These are phyloP conservation scores for Symphodus melops DNA, from an alignment of 2,113 vertebrate genomes.

Conservation along the genomic window DNA sequence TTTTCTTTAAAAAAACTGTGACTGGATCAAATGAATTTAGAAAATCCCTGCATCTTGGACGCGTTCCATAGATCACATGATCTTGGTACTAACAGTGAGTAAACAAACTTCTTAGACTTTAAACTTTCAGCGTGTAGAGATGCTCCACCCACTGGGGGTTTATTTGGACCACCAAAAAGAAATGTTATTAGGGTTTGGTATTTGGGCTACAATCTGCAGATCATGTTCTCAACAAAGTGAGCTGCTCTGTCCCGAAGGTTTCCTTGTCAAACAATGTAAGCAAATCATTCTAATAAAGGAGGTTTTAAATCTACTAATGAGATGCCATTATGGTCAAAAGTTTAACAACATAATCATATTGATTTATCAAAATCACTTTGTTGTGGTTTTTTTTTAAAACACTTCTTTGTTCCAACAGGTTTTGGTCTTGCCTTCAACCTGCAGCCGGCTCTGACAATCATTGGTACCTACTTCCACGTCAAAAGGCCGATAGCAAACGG, in stretches of 20 bases:
- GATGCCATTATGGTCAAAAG: too few species aligned
- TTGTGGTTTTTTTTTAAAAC: not conserved
- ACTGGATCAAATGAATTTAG: not conserved
- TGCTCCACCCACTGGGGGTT: not conserved
- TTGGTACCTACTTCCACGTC: conserved; percentile 86
- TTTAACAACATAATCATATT: not conserved
- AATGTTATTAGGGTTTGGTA: not conserved
- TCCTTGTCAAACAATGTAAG: too few species aligned
- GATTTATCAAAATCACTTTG: not conserved
- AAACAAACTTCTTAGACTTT: conserved; percentile 58
- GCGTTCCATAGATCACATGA: not conserved
- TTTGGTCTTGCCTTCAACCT: conserved; percentile 88
- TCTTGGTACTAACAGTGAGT: not conserved
- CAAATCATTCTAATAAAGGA: too few species aligned
- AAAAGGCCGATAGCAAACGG: conserved; percentile 86
- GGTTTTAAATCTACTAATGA: too few species aligned
- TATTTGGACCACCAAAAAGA: not conserved
- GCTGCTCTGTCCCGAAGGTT: too few species aligned
- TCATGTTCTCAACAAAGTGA: too few species aligned
- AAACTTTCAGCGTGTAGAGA: conserved; percentile 23
- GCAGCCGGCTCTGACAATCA: conserved; percentile 87
- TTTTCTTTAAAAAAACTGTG: not conserved
- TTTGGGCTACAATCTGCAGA: not conserved
- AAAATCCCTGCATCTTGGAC: not conserved
- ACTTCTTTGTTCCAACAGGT: conserved; percentile 72